Base-by-base conservation (phyloP, 37 sponge, comb jelly and placozoan genomes). In the Crambe crambe region DNA sequence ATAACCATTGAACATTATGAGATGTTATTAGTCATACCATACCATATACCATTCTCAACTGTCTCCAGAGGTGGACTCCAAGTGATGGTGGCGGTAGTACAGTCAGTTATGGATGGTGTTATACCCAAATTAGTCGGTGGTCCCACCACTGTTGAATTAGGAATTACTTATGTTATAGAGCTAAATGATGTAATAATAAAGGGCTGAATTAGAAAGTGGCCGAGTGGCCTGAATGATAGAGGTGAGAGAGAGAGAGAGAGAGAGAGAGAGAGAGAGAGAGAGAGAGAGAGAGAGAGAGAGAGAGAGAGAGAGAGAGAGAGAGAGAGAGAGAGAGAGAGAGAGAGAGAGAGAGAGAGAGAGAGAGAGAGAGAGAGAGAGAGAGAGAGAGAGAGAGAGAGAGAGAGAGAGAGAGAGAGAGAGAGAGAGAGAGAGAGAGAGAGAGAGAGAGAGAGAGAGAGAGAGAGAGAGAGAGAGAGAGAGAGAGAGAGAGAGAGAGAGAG, bases 401-500 rank as follows among this genome's bases (percentile, higher is more conserved):
- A 62, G 63, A 62, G 63, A 62, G 63, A 26, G 63, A 62, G 63
- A 26, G 63, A 62, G 63, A 62, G 63, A 62, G 63, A 26, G 63
- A 62, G 63, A 26, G 63, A 62, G 63, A 62, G 63, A 62, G 63
- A 62, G 63, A 62, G 63, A 62, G 63, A 62, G 63, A 62, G 63
- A 62, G 63, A 62, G 63, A 62, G 63, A 62, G 63, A 62, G 63
- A 62, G 63, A 26, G 63, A 62, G 63, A 26, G 63, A 62, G 63
- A 62, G 63, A 62, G 63, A 62, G 63, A 62, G 63, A 62, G 63
- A 62, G 63, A 62, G 63, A 62, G 63, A 62, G 63, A 62, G 63
- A 62, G 63, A 62, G 63, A 62, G 63, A 62, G 63, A 62, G 63
- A 62, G 63, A 62, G 63, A 62, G 63, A 62, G 15, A 23, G 63